Evolutionary conservation across 2,797 vertebrate species (phyloP).

Genomic region (Parotocinclus haroldoi): DNA sequence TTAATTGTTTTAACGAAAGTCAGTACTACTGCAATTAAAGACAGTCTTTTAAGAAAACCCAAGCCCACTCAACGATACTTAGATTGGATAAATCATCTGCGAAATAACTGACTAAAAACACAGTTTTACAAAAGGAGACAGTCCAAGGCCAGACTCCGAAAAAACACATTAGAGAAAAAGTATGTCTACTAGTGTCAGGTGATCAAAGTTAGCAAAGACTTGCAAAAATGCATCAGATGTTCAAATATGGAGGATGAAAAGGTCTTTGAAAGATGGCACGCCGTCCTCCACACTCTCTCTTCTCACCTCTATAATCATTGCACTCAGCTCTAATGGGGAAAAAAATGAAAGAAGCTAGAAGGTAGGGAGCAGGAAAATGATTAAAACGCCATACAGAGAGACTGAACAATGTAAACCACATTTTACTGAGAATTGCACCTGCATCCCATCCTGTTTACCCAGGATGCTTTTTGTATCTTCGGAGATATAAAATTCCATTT

Average conservation of each 20-base stretch:
- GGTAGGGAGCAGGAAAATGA: not conserved
- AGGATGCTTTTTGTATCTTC: not conserved
- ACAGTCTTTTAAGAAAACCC: too few species aligned
- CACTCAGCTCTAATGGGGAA: slow-evolving; percentile 14
- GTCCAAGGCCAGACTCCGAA: too few species aligned
- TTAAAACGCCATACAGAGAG: not conserved
- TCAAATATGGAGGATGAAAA: slow-evolving; percentile 6
- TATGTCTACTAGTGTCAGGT: too few species aligned
- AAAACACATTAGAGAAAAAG: too few species aligned
- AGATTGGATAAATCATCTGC: too few species aligned
- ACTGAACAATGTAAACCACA: not conserved
- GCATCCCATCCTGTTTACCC: slow-evolving; percentile 1
- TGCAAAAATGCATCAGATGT: slow-evolving; percentile 17
- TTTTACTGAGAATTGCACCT: not conserved
- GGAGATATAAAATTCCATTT: slow-evolving; percentile 23
- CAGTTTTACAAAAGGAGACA: too few species aligned
- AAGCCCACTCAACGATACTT: too few species aligned
- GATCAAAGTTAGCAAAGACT: not conserved
- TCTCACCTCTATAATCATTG: slow-evolving; percentile 15
- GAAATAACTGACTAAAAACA: too few species aligned
- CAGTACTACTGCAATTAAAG: too few species aligned
- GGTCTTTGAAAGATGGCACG: slow-evolving; percentile 1
- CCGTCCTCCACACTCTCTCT: not conserved
- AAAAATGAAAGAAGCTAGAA: slow-evolving; percentile 9
- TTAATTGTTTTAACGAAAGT: too few species aligned